phyloP scores from a whole-genome alignment of 2,113 vertebrate species.

The Tupaia tana region DNA sequence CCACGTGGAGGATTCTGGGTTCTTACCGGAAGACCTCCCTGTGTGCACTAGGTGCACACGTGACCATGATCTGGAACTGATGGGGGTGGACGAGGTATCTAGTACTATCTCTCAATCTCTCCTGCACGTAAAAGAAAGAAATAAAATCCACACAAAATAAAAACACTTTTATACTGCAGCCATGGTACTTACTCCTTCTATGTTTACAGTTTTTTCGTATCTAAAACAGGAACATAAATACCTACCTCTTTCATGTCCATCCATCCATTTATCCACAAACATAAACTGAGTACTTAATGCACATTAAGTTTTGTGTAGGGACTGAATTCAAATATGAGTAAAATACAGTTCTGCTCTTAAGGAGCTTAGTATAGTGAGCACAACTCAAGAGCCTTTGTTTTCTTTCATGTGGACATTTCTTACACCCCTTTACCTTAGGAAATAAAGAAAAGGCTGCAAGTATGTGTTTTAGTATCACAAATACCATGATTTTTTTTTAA shows the following conservation, averaged over 20 bases:
- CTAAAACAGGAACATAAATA: conserved; percentile 21
- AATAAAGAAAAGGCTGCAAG: background rate
- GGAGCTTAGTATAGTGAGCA: background rate
- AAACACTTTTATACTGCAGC: background rate
- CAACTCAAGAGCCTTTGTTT: background rate
- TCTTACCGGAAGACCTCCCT: too few species aligned
- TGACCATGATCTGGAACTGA: too few species aligned
- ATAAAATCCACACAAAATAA: too few species aligned
- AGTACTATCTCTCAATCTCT: too few species aligned
- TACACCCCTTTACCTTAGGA: background rate
- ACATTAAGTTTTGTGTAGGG: background rate
- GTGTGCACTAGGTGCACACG: too few species aligned
- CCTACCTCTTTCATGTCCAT: background rate
- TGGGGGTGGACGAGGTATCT: too few species aligned
- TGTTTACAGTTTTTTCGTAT: background rate
- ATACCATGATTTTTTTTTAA: background rate
- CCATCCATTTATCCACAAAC: background rate
- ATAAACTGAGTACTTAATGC: background rate
- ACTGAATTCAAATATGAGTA: background rate
- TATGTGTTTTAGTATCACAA: background rate
- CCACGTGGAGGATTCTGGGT: too few species aligned
- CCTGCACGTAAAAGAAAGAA: too few species aligned
- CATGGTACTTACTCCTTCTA: background rate
- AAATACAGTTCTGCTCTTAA: background rate
- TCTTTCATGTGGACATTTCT: background rate